Percentiles rank a stretch among this genome's conserved stretches.
Conservation (phyloP, 2,888 invertebrate species). For the Enchytraeus crypticus region DNA sequence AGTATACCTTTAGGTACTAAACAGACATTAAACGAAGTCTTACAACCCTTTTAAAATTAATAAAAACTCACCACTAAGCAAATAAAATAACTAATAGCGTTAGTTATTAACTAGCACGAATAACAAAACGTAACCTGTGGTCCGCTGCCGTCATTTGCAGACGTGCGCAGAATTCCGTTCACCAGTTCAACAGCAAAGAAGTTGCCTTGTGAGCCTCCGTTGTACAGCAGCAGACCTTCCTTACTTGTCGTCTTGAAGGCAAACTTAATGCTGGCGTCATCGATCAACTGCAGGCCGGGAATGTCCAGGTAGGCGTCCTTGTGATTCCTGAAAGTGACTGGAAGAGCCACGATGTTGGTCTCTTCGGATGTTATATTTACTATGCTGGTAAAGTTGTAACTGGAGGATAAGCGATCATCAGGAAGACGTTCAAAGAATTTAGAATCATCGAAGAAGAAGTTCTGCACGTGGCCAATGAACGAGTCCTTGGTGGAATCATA, state of each 20-base stretch:
- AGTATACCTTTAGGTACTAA: too few species aligned
- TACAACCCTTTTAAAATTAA: too few species aligned
- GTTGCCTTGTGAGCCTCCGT: constrained; percentile 9
- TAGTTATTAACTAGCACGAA: too few species aligned
- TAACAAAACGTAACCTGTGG: too few species aligned
- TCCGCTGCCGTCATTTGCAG: constrained; percentile 32
- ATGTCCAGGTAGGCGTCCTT: constrained; percentile 1
- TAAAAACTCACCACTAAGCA: too few species aligned
- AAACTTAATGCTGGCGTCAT: constrained; percentile 29
- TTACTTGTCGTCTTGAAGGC: constrained; percentile 38
- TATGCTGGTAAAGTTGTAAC: too few species aligned
- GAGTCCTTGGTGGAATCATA: constrained; percentile 9
- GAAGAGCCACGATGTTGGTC: constrained; percentile 3
- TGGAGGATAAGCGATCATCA: background rate
- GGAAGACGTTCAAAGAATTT: background rate
- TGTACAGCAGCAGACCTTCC: constrained; percentile 35
- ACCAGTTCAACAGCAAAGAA: constrained; percentile 25
- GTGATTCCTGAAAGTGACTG: constrained; percentile 16
- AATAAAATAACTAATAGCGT: too few species aligned
- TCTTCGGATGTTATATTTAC: background rate
- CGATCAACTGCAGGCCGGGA: constrained; percentile 15
- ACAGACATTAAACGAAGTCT: too few species aligned
- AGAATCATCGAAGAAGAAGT: constrained; percentile 22
- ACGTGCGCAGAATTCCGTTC: constrained; percentile 36
- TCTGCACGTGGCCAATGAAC: constrained; percentile 25